Evolutionary conservation across 2,113 vertebrate species (phyloP), one percentile per base, ranked within the genome.

Genomic region (Caranx ignobilis): DNA sequence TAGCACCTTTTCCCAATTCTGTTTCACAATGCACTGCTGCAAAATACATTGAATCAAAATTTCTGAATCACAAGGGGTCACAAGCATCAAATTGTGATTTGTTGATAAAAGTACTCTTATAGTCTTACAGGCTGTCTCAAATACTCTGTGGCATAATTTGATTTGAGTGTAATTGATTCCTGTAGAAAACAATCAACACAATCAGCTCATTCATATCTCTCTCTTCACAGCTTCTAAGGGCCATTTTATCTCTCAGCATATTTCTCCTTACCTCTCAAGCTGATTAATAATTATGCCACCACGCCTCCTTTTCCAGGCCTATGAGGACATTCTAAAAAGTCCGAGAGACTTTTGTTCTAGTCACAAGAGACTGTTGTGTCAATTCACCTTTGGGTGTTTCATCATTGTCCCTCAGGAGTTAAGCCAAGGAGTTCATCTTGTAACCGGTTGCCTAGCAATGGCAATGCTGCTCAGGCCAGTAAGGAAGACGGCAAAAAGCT

Each of bases 401-500:
- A 76, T 91, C 89, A 82, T 95, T 96, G 82, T 95, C 84, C 94
- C 95, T 77, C 89, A 97, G 96, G 94, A 95, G 75, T 92, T 93
- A 94, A 94, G 94, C 95, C 91, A 86, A 96, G 96, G 94, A 97
- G 95, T 91, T 93, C 95, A 21, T 97, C 95, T 91, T 96, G 96
- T 96, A 97, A 95, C 92, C 96, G 96, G 88, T 94, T 97, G 95
- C 95, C 89, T 96, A 96, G 95, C 94, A 96, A 95, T 94, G 86
- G 92, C 94, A 95, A 91, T 94, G 90, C 88, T 89, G 86, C 93
- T 95, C 91, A 92, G 50, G 95, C 93, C 93, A 93, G 91, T 94
- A 96, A 96, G 90, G 95, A 95, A 89, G 88, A 92, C 64, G 86
- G 91, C 91, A 96, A 93, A 95, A 94, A 95, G 87, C 92, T 90